Conservation (phyloP, 1,140 invertebrate genomes). For the Bombus superbus region DNA sequence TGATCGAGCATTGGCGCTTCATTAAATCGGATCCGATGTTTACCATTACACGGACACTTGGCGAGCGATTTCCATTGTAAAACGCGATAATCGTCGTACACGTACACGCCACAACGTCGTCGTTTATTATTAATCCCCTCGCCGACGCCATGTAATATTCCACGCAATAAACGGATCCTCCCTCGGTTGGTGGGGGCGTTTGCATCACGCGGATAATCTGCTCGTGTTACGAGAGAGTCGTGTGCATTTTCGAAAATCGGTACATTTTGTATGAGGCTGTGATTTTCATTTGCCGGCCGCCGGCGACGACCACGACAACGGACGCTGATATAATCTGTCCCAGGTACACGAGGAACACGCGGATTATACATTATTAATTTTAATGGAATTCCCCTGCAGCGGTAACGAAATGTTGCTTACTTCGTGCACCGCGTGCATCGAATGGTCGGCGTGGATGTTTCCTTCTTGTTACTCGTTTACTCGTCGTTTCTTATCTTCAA, state of each 20-base stretch:
- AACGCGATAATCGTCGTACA: conserved; percentile 57
- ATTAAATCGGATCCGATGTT: conserved; percentile 55
- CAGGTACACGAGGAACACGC: conserved; percentile 13
- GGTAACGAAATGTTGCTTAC: conserved; percentile 37
- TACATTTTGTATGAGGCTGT: conserved; percentile 35
- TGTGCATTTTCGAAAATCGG: conserved; percentile 49
- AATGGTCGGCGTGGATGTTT: not conserved
- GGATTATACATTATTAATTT: conserved; percentile 64
- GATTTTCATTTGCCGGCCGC: conserved; percentile 44
- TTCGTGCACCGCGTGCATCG: not conserved
- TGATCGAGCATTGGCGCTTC: conserved; percentile 43
- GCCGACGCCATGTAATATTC: conserved; percentile 59
- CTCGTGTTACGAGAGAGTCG: not conserved
- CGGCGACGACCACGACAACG: not conserved
- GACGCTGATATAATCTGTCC: conserved; percentile 45
- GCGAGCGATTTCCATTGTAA: conserved; percentile 60
- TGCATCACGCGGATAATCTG: conserved; percentile 47
- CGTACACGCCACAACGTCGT: conserved; percentile 17
- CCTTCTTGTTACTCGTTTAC: not conserved
- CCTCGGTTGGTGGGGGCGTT: not conserved
- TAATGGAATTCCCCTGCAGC: conserved; percentile 58
- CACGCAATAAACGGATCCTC: conserved; percentile 62
- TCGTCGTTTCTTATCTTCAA: not conserved
- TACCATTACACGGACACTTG: conserved; percentile 46
- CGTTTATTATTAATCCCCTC: conserved; percentile 62